Conservation (phyloP, 2,888 invertebrate species). For the Xestia c-nigrum region DNA sequence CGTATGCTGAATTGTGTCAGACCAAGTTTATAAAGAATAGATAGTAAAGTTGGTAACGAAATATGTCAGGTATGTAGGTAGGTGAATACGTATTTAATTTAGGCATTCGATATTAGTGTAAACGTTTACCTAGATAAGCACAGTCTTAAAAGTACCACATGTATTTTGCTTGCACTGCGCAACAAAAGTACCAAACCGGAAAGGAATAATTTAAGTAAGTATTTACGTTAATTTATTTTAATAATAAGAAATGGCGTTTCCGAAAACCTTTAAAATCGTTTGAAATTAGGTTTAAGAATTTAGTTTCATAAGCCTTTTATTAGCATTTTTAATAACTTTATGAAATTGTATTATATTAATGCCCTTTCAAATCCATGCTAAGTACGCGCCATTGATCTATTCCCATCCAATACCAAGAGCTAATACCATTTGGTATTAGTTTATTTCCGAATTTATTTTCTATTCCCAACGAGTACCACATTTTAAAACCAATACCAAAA, state of each 20-base stretch:
- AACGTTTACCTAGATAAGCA: neutral
- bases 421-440: no score
- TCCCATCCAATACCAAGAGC: no score
- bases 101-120: slow-evolving; percentile 5
- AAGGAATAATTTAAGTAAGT: neutral
- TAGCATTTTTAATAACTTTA: slow-evolving; percentile 27
- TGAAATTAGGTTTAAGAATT: slow-evolving; percentile 23
- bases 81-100: slow-evolving; percentile 15
- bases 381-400: no score
- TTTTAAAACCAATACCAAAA: no score
- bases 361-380: slow-evolving; percentile 20
- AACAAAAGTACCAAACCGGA: slow-evolving; percentile 10
- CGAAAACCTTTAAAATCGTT: neutral
- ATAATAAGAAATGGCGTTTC: neutral
- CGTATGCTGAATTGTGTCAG: slow-evolving; percentile 29
- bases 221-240: neutral
- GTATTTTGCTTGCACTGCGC: slow-evolving; percentile 4
- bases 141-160: slow-evolving; percentile 9
- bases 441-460: no score
- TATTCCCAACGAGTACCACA: no score
- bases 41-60: slow-evolving; percentile 15
- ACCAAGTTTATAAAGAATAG: slow-evolving; percentile 16
- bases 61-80: slow-evolving; percentile 5
- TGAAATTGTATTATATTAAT: slow-evolving; percentile 43
- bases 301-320: slow-evolving; percentile 19